Evolutionary conservation across 2,888 invertebrate species (phyloP), one percentile per base, ranked within the genome.

Genomic region (Microplitis manilae): DNA sequence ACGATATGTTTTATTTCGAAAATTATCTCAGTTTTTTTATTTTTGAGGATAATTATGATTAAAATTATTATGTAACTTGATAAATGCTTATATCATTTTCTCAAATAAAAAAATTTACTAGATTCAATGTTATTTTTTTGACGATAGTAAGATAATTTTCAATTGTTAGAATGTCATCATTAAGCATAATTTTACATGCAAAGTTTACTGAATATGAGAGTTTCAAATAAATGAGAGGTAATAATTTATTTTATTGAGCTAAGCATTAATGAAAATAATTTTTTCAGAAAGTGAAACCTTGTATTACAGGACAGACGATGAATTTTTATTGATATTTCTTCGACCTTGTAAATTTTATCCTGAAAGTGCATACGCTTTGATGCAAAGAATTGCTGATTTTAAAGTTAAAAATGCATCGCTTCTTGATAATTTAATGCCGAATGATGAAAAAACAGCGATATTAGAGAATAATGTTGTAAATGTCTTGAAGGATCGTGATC

Each of bases 261-360:
- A 30, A 30, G 30, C 30, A 30, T 30, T 30, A 30, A 30, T 30
- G 30, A 30, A 30, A 30, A 30, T 30, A 30, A 30, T 68, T 74
- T 73, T 87, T 87, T 30, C 86, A 91, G 94, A 94, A 83, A 92
- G 93, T 82, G 92, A 93, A 69, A 94, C 94, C 79, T 86, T 96
- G 75, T 91, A 92, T 86, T 95, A 91, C 85, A 92, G 92, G 77
- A 95, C 95, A 64, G 95, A 95, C 82, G 96, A 96, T 83, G 95
- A 95, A 50, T 93, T 95, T 65, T 92, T 96, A 8, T 91, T 93
- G n/a, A 94, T 95, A 80, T 96, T 95, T 87, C 91, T 96, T 77
- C 92, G 96, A 77, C 95, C 96, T 39, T 94, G 95, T 90, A 96
- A 96, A 89, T 96, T 93, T 91, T 96, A 96, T 84, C 94, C 96